phyloP scores from a whole-genome alignment of 2,797 vertebrate species.

The Cirrhinus molitorella region DNA sequence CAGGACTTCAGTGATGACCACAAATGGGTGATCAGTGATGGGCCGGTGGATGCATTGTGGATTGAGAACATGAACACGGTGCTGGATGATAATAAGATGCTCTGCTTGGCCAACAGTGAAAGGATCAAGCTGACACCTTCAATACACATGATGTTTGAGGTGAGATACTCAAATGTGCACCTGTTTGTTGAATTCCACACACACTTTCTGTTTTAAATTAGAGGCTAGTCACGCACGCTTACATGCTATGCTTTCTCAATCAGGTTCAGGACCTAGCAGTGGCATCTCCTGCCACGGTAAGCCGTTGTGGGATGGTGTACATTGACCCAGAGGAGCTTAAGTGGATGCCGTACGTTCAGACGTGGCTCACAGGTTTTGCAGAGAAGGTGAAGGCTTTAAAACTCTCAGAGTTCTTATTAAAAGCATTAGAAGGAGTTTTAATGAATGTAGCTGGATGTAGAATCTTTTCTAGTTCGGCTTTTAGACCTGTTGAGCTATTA shows the following conservation, averaged over 20 bases:
- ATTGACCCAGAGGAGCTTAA: slow-evolving; percentile 89
- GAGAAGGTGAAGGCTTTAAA: slow-evolving; percentile 71
- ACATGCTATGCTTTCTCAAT: slow-evolving; percentile 46
- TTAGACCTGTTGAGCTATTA: neutral
- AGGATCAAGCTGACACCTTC: slow-evolving; percentile 88
- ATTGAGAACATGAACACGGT: slow-evolving; percentile 94
- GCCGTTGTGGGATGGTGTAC: slow-evolving; percentile 91
- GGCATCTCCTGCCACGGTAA: slow-evolving; percentile 91
- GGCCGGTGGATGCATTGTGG: slow-evolving; percentile 90
- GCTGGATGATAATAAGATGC: slow-evolving; percentile 92
- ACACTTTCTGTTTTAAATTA: neutral
- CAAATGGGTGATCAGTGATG: slow-evolving; percentile 90
- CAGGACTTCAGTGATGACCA: slow-evolving; percentile 82
- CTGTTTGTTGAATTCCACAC: neutral
- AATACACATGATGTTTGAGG: slow-evolving; percentile 94
- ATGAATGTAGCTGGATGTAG: neutral
- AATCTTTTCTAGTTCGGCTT: neutral
- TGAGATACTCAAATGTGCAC: slow-evolving; percentile 59
- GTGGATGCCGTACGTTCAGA: slow-evolving; percentile 89
- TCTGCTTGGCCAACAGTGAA: slow-evolving; percentile 91
- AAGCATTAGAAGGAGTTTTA: neutral
- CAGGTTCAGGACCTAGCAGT: slow-evolving; percentile 89
- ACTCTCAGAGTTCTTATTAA: neutral
- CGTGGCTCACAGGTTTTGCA: slow-evolving; percentile 81
- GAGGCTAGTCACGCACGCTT: neutral